phyloP scores from a whole-genome alignment of 2,797 vertebrate genomes.

The Acridotheres tristis region DNA sequence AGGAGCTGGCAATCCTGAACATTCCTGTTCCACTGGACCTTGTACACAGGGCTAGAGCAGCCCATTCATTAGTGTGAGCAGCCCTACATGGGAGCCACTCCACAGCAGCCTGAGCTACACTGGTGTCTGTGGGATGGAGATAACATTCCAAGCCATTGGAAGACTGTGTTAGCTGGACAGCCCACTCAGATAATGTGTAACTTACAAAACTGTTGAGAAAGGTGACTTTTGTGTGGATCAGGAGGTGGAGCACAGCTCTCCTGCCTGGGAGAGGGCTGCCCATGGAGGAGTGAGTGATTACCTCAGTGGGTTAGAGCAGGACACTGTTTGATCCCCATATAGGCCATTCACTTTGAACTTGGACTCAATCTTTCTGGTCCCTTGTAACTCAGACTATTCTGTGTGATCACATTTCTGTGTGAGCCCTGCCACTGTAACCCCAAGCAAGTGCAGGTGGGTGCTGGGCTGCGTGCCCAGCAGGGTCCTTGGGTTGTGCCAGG shows the following conservation, averaged over 20 bases:
- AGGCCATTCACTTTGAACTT: neutral
- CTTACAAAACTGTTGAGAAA: neutral
- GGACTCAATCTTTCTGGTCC: neutral
- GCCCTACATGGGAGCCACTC: neutral
- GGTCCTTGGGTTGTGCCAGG: neutral
- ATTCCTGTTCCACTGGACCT: neutral
- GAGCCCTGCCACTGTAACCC: neutral
- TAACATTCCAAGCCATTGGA: neutral
- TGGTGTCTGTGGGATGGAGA: neutral
- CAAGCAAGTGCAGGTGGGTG: rapidly evolving
- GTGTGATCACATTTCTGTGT: neutral
- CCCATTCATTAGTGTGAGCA: rapidly evolving
- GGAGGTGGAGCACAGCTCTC: rapidly evolving
- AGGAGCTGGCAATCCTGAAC: neutral
- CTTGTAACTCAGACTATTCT: neutral
- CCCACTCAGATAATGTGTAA: neutral
- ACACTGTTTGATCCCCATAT: neutral
- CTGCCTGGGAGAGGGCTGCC: neutral
- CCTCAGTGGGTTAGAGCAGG: neutral
- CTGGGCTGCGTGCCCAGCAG: neutral
- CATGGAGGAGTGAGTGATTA: neutral
- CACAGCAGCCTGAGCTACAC: neutral
- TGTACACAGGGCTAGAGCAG: neutral
- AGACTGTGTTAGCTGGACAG: neutral
- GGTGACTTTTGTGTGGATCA: neutral